Conservation (phyloP, 2,113 vertebrate genomes). For the Channa maculata region DNA sequence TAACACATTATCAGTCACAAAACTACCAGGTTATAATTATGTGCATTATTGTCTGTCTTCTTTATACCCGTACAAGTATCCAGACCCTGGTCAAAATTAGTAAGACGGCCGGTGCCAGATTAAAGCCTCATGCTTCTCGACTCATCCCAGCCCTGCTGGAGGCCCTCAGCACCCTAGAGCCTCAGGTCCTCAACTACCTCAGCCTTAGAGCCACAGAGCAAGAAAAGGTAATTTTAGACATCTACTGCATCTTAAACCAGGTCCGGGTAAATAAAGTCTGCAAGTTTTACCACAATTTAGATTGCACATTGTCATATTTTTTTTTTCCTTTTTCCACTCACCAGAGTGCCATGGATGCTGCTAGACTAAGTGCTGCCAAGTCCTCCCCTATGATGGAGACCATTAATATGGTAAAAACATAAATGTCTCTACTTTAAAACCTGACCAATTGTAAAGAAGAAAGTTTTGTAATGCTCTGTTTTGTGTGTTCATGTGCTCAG, state of each 20-base stretch:
- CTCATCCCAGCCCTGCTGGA: conserved; percentile 95
- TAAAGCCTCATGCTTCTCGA: conserved; percentile 93
- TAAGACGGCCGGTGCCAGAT: conserved; percentile 92
- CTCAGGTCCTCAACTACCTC: conserved; percentile 97
- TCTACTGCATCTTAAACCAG: fast-evolving
- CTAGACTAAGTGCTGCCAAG: conserved; percentile 95
- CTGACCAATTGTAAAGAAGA: not conserved
- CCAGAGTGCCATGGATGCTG: conserved; percentile 95
- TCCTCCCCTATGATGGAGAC: conserved; percentile 99
- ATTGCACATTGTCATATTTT: not conserved
- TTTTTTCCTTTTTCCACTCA: conserved; percentile 1
- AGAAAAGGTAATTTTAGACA: conserved; percentile 90
- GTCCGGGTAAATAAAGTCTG: not conserved
- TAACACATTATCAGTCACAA: not conserved
- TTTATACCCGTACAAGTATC: conserved; percentile 82
- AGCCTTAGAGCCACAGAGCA: conserved; percentile 96
- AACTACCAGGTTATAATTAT: not conserved
- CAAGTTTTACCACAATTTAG: not conserved
- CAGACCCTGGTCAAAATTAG: conserved; percentile 98
- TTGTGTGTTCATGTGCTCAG: conserved; percentile 76
- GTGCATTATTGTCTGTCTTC: not conserved
- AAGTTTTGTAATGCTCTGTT: not conserved
- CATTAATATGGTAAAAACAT: conserved; percentile 91
- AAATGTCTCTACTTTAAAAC: not conserved
- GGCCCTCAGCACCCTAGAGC: conserved; percentile 93